These are phyloP conservation scores for Osedax frankpressi DNA, from an alignment of 2,888 invertebrate genomes.

Conservation along the genomic window DNA sequence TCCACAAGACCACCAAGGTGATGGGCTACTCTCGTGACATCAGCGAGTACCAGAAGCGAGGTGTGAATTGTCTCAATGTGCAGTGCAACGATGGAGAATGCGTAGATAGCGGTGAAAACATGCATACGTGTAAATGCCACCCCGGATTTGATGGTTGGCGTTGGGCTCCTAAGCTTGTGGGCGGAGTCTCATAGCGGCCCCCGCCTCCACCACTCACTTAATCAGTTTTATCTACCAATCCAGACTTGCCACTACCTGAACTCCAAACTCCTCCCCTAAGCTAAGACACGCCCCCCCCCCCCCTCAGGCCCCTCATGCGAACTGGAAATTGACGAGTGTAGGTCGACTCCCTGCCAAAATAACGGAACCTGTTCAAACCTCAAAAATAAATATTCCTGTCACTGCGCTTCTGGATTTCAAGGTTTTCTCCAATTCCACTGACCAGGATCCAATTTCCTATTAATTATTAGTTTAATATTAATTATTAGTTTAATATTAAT, in stretches of 20 bases:
- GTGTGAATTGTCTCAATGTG: not conserved
- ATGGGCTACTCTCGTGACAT: not conserved
- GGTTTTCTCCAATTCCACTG: no score
- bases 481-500: no score
- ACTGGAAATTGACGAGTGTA: not conserved
- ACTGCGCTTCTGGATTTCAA: not conserved
- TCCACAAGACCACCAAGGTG: not conserved
- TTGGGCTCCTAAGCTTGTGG: not conserved
- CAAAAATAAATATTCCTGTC: not conserved
- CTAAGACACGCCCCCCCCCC: not conserved
- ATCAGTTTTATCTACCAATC: not conserved
- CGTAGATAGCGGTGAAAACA: not conserved
- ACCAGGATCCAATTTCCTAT: no score
- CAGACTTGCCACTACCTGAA: not conserved
- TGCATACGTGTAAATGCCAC: not conserved
- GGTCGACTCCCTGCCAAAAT: not conserved
- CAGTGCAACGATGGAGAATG: not conserved
- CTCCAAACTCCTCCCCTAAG: not conserved
- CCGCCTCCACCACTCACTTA: no score
- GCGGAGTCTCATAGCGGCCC: no score
- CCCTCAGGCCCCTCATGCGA: not conserved
- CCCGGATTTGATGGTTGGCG: not conserved
- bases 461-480: no score
- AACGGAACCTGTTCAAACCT: not conserved
- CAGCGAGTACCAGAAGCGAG: not conserved